Conservation (phyloP, 2,797 vertebrate species). For the Poeciliopsis gracilis region DNA sequence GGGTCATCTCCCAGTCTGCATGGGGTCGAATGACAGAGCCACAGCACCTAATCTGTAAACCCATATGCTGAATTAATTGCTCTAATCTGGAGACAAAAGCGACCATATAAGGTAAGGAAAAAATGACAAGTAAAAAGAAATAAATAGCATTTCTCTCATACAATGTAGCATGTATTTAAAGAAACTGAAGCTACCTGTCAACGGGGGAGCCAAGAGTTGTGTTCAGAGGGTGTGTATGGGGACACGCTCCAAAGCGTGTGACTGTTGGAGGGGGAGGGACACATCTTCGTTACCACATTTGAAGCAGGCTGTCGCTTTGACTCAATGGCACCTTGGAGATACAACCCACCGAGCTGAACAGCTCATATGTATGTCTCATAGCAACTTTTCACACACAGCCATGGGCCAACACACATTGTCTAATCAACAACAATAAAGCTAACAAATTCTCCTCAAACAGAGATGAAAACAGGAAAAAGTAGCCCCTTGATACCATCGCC, state of each 20-base stretch:
- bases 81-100: constrained; percentile 74
- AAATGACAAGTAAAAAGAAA: constrained; percentile 15
- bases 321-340: constrained; percentile 55
- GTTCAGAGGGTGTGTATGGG: constrained; percentile 65
- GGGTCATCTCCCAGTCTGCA: constrained; percentile 79
- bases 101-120: constrained; percentile 29
- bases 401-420: constrained; percentile 14
- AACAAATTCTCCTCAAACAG: constrained; percentile 3
- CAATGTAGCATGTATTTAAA: constrained; percentile 55
- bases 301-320: constrained; percentile 64
- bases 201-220: constrained; percentile 71
- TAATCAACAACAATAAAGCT: constrained; percentile 11
- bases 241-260: constrained; percentile 59
- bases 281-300: constrained; percentile 39
- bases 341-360: constrained; percentile 11
- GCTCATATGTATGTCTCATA: constrained; percentile 34
- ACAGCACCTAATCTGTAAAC: constrained; percentile 74
- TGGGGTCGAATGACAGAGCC: constrained; percentile 70
- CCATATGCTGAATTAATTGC: constrained; percentile 83
- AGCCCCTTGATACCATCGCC: neutral
- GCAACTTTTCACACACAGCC: constrained; percentile 37
- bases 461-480: constrained; percentile 7
- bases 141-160: constrained; percentile 38
- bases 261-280: constrained; percentile 37
- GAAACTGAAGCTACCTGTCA: constrained; percentile 73